Conservation (phyloP, 2,797 vertebrate species). For the Micropoecilia bifurca region DNA sequence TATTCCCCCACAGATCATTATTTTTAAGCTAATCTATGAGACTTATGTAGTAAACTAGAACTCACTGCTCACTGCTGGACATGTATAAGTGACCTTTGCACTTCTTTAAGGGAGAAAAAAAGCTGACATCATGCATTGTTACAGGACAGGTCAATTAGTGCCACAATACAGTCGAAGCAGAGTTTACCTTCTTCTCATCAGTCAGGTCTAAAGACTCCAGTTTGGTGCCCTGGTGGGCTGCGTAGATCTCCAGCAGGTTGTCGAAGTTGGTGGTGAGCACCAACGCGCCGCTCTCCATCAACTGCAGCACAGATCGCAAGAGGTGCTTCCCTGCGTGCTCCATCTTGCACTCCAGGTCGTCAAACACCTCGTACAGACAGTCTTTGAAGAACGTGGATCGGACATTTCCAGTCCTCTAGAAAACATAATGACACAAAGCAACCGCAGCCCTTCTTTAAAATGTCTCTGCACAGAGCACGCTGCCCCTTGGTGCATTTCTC, state of each 20-base stretch:
- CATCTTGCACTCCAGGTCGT: slow-evolving; percentile 95
- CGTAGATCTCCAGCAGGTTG: slow-evolving; percentile 94
- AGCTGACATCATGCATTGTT: slow-evolving; percentile 26
- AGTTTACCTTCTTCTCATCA: slow-evolving; percentile 92
- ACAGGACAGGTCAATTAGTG: slow-evolving; percentile 36
- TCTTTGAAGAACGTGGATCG: slow-evolving; percentile 97
- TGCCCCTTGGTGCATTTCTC: neutral
- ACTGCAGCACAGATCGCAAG: slow-evolving; percentile 90
- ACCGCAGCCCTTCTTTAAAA: neutral
- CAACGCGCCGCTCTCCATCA: slow-evolving; percentile 94
- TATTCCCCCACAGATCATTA: neutral
- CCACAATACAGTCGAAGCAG: neutral
- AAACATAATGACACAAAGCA: neutral
- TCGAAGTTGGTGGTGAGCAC: slow-evolving; percentile 97
- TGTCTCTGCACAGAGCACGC: neutral
- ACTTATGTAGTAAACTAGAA: neutral
- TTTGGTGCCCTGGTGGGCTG: slow-evolving; percentile 91
- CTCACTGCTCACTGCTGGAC: neutral
- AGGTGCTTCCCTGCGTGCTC: slow-evolving; percentile 94
- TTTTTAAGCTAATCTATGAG: neutral
- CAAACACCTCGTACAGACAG: slow-evolving; percentile 97
- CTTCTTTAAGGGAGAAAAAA: slow-evolving; percentile 26
- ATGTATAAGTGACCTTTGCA: slow-evolving; percentile 49
- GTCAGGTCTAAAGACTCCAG: slow-evolving; percentile 96
- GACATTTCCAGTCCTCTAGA: slow-evolving; percentile 93